Percentiles rank a stretch among this genome's conserved stretches.
Evolutionary conservation across 1,140 invertebrate species (phyloP).

Genomic region (Phenacoccus solenopsis): DNA sequence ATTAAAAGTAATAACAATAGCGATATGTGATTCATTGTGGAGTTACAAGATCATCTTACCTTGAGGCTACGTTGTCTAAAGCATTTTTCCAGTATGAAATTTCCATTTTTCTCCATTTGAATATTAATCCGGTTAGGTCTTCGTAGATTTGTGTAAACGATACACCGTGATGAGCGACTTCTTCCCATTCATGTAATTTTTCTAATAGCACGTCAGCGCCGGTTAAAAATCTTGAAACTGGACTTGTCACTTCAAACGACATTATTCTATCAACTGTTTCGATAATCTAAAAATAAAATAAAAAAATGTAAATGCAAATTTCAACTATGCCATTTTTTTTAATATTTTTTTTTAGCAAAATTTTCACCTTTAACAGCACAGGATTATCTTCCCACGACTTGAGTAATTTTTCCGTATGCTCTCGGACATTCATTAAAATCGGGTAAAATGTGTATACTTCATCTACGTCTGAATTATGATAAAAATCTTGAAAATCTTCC

Average conservation of each 20-base stretch:
- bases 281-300: slow-evolving; percentile 39
- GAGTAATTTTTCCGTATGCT: slow-evolving; percentile 52
- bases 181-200: slow-evolving; percentile 82
- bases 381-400: slow-evolving; percentile 84
- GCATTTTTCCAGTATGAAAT: slow-evolving; percentile 69
- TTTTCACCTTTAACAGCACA: slow-evolving; percentile 56
- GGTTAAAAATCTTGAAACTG: slow-evolving; percentile 75
- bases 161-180: slow-evolving; percentile 73
- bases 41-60: slow-evolving; percentile 28
- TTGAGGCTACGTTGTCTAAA: slow-evolving; percentile 36
- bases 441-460: slow-evolving; percentile 60
- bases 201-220: slow-evolving; percentile 78
- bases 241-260: slow-evolving; percentile 62
- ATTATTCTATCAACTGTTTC: slow-evolving; percentile 60
- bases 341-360: slow-evolving; percentile 2
- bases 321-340: no score
- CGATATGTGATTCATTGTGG: no score
- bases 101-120: slow-evolving; percentile 85
- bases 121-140: slow-evolving; percentile 63
- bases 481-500: slow-evolving; percentile 54
- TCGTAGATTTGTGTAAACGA: slow-evolving; percentile 58
- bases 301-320: neutral
- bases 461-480: slow-evolving; percentile 65
- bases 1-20: slow-evolving; percentile 23
- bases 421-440: slow-evolving; percentile 48